phyloP scores from a whole-genome alignment of 2,888 invertebrate genomes.

The Zaprionus bogoriensis region DNA sequence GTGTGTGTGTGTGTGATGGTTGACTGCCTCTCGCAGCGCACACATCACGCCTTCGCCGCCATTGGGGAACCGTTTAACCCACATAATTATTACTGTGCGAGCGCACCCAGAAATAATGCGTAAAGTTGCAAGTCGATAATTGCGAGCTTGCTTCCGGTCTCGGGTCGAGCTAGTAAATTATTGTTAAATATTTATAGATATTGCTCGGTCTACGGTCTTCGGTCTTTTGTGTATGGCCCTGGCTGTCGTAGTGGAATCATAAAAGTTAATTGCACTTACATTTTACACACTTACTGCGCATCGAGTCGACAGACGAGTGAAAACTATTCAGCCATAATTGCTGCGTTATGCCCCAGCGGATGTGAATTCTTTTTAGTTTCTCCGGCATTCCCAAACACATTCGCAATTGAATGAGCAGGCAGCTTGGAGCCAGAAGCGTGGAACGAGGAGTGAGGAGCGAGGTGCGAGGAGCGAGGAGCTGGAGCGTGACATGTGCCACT shows the following conservation, averaged over 20 bases:
- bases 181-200: conserved; percentile 65
- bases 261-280: conserved; percentile 65
- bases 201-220: not conserved
- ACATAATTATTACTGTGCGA: conserved; percentile 69
- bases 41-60: conserved; percentile 53
- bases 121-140: conserved; percentile 64
- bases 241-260: conserved; percentile 45
- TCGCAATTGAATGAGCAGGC: conserved; percentile 59
- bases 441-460: too few species aligned
- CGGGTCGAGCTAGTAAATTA: conserved; percentile 37
- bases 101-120: conserved; percentile 55
- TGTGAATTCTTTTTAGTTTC: conserved; percentile 51
- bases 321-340: conserved; percentile 68
- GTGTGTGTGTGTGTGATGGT: not conserved
- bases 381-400: conserved; percentile 35
- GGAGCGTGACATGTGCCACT: conserved; percentile 76
- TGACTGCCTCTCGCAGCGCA: conserved; percentile 30
- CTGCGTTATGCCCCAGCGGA: conserved; percentile 50
- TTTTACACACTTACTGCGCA: conserved; percentile 16
- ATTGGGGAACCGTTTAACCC: conserved; percentile 61
- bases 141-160: conserved; percentile 28
- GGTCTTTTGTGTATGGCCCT: not conserved
- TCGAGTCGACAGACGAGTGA: conserved; percentile 11
- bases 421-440: conserved; percentile 10
- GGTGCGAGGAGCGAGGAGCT: conserved; percentile 57